phyloP scores from a whole-genome alignment of 2,797 vertebrate genomes.

The Smutsia gigantea region DNA sequence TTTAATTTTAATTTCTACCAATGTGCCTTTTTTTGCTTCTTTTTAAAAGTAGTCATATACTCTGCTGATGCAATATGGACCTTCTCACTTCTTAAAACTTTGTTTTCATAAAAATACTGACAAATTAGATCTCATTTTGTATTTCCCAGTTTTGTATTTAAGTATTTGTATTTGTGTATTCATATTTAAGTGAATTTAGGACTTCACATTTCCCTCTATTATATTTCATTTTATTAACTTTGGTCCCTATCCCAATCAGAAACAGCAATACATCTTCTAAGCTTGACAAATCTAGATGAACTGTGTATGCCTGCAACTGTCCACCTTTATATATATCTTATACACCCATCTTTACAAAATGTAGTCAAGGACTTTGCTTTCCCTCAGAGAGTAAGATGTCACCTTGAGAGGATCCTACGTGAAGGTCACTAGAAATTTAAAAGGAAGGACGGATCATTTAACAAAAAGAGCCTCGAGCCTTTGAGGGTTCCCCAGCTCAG shows the following conservation, averaged over 20 bases:
- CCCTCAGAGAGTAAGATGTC: neutral
- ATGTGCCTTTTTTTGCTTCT: neutral
- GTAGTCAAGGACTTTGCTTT: neutral
- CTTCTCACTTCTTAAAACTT: neutral
- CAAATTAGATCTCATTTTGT: neutral
- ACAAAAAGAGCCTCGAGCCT: neutral
- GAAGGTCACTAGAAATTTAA: neutral
- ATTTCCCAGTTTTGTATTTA: neutral
- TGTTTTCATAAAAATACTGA: constrained; percentile 36
- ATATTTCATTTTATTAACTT: constrained; percentile 8
- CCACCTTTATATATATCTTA: neutral
- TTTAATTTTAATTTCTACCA: neutral
- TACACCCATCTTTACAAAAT: neutral
- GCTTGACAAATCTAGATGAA: neutral
- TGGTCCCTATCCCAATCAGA: neutral
- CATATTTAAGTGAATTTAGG: neutral
- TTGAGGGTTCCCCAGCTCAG: neutral
- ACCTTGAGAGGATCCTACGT: neutral
- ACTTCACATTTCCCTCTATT: neutral
- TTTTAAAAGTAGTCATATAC: neutral
- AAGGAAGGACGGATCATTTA: neutral
- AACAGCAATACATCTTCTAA: neutral
- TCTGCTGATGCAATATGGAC: neutral
- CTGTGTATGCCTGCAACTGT: neutral
- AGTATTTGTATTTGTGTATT: neutral